Percentiles rank a stretch among this genome's conserved stretches.
Conservation (phyloP, 2,797 vertebrate genomes). For the Eulemur mongoz region DNA sequence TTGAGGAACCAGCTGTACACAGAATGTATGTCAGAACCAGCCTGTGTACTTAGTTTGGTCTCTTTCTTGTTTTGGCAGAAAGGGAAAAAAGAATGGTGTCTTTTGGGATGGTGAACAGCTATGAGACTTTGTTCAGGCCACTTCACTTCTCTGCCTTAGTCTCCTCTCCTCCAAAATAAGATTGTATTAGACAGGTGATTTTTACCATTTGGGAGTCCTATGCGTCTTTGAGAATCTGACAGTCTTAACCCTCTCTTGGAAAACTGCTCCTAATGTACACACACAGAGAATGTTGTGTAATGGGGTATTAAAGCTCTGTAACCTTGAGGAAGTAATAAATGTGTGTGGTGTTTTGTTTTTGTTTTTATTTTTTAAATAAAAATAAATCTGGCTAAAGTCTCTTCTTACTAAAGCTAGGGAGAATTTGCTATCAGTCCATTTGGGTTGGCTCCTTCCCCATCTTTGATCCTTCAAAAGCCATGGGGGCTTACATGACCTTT, state of each 20-base stretch:
- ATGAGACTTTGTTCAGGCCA: background rate
- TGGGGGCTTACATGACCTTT: background rate
- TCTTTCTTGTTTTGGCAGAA: background rate
- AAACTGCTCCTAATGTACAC: background rate
- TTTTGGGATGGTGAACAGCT: background rate
- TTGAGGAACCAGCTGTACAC: background rate
- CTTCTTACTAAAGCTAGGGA: background rate
- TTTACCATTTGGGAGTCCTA: background rate
- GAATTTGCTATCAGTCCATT: background rate
- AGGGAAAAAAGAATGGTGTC: background rate
- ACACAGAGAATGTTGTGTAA: background rate
- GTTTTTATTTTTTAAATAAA: constrained; percentile 13
- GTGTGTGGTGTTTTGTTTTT: background rate
- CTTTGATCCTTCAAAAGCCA: background rate
- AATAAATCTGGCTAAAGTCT: background rate
- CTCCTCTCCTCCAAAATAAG: background rate
- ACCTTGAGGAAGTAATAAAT: background rate
- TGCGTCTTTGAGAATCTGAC: background rate
- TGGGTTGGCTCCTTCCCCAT: background rate
- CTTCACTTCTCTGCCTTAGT: background rate
- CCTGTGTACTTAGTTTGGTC: background rate
- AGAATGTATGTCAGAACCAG: background rate
- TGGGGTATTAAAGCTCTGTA: background rate
- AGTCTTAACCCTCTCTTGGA: background rate
- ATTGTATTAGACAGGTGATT: background rate